phyloP scores from a whole-genome alignment of 2,113 vertebrate genomes.

The Nothoprocta perdicaria region DNA sequence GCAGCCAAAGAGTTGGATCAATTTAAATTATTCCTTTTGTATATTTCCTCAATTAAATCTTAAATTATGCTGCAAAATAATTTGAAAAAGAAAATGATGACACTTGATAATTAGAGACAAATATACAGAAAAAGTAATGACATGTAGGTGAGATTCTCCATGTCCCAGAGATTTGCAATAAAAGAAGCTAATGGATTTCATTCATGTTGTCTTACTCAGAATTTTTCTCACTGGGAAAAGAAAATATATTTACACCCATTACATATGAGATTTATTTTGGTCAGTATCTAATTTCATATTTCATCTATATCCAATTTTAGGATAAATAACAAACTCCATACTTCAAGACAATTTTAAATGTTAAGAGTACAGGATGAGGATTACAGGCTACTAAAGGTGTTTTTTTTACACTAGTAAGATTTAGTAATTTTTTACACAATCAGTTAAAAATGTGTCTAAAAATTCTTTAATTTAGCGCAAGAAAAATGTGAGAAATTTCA shows the following conservation, averaged over 20 bases:
- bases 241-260: not conserved
- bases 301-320: not conserved
- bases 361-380: not conserved
- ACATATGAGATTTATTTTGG: not conserved
- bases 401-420: not conserved
- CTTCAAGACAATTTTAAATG: not conserved
- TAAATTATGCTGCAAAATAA: slow-evolving; percentile 50
- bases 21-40: slow-evolving; percentile 48
- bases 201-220: not conserved
- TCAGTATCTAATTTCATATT: not conserved
- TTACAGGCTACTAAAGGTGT: not conserved
- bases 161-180: not conserved
- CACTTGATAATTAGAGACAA: slow-evolving; percentile 53
- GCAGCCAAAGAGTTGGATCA: slow-evolving; percentile 36
- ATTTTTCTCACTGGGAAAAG: not conserved
- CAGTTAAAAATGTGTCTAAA: not conserved
- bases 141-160: slow-evolving; percentile 2
- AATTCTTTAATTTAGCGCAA: not conserved
- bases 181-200: not conserved
- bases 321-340: not conserved
- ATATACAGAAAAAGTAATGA: slow-evolving; percentile 50
- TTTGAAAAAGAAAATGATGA: slow-evolving; percentile 56
- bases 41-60: slow-evolving; percentile 43
- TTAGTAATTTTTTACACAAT: not conserved
- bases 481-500: not conserved